Conservation (phyloP, 2,888 invertebrate species). For the Pyrocoelia pectoralis region DNA sequence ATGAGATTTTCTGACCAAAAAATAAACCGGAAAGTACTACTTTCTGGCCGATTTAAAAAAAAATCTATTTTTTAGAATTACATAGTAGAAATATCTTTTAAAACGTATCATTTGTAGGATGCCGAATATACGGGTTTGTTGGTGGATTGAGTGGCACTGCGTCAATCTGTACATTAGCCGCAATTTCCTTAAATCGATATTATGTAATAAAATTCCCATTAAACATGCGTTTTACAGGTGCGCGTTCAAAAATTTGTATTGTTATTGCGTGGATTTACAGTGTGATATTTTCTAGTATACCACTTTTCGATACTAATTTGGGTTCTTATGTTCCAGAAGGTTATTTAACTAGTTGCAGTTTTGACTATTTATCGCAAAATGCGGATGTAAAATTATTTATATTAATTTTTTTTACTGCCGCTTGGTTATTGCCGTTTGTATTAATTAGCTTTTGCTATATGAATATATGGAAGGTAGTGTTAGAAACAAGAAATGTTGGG, state of each 20-base stretch:
- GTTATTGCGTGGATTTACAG: constrained; percentile 79
- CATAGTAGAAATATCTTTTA: too few species aligned
- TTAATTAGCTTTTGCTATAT: constrained; percentile 78
- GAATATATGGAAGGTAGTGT: constrained; percentile 73
- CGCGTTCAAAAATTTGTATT: constrained; percentile 69
- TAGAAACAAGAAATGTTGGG: constrained; percentile 61
- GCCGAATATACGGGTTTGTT: constrained; percentile 79
- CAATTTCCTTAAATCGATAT: constrained; percentile 84
- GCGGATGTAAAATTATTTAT: constrained; percentile 71
- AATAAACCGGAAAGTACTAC: too few species aligned
- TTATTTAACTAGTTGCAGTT: constrained; percentile 84
- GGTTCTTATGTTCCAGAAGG: constrained; percentile 85
- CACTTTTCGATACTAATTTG: constrained; percentile 74
- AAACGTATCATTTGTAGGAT: constrained; percentile 64
- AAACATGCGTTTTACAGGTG: constrained; percentile 69
- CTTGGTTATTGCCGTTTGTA: constrained; percentile 76
- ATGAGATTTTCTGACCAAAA: too few species aligned
- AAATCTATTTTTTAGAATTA: too few species aligned
- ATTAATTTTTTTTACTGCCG: constrained; percentile 77
- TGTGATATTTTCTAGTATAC: constrained; percentile 72
- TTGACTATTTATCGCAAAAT: constrained; percentile 81
- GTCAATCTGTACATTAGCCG: constrained; percentile 81
- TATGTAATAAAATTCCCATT: constrained; percentile 83
- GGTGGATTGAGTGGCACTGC: constrained; percentile 83
- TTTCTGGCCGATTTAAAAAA: too few species aligned